These are phyloP conservation scores for Smittia aterrima DNA, from an alignment of 2,888 invertebrate species.

Conservation along the genomic window DNA sequence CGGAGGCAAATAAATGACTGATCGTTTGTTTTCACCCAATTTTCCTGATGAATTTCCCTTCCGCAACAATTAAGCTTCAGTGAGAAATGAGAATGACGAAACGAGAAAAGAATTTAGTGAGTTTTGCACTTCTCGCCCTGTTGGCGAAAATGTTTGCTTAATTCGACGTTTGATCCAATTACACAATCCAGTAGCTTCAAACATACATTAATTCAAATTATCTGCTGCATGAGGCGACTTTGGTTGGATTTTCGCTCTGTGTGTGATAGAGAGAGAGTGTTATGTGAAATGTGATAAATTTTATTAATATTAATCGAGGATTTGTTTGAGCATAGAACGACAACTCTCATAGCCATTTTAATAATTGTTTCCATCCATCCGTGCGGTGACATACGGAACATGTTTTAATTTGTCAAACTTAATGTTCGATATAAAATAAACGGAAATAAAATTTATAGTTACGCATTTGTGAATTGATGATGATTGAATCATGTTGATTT, in stretches of 20 bases:
- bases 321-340: not conserved
- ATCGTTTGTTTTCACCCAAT: slow-evolving; percentile 12
- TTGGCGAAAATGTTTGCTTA: slow-evolving; percentile 10
- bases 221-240: not conserved
- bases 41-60: not conserved
- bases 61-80: not conserved
- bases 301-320: slow-evolving; percentile 26
- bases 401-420: not conserved
- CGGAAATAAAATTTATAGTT: not conserved
- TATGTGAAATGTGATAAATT: not conserved
- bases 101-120: slow-evolving; percentile 1
- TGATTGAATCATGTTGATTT: slow-evolving; percentile 8
- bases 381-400: not conserved
- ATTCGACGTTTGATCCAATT: slow-evolving; percentile 31
- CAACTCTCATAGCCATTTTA: not conserved
- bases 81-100: not conserved
- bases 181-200: slow-evolving; percentile 30
- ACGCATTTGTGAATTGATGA: not conserved
- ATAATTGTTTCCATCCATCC: not conserved
- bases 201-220: slow-evolving; percentile 34
- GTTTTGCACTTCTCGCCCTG: not conserved
- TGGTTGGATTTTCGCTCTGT: too few species aligned
- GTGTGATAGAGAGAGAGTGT: not conserved
- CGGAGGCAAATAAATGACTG: slow-evolving; percentile 13
- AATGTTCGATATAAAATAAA: not conserved